Percentiles rank a stretch among this genome's conserved stretches.
Conservation (phyloP, 2,888 invertebrate species). For the Caenorhabditis angaria region DNA sequence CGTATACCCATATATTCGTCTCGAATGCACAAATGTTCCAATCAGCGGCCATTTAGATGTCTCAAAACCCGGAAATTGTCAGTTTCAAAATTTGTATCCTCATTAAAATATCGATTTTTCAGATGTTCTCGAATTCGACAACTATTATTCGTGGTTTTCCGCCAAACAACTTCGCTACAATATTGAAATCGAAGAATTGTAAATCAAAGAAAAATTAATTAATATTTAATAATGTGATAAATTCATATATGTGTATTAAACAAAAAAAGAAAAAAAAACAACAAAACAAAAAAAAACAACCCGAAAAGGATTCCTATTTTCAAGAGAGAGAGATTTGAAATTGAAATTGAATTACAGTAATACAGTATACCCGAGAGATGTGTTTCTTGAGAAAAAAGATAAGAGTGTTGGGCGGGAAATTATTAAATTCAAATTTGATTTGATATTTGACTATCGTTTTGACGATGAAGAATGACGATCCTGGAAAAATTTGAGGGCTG, state of each 20-base stretch:
- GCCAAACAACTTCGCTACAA: constrained; percentile 72
- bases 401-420: not conserved
- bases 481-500: not conserved
- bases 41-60: constrained; percentile 65
- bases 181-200: constrained; percentile 66
- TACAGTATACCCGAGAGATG: too few species aligned
- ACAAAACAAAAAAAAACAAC: too few species aligned
- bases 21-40: constrained; percentile 71
- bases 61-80: constrained; percentile 67
- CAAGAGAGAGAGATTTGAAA: too few species aligned
- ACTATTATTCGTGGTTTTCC: constrained; percentile 72
- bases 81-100: constrained; percentile 24
- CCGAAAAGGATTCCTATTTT: too few species aligned
- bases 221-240: not conserved
- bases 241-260: not conserved
- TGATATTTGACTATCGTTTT: not conserved
- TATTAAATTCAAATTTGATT: not conserved
- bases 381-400: too few species aligned
- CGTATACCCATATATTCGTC: constrained; percentile 70
- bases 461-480: not conserved
- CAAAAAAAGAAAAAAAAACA: not conserved
- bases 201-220: constrained; percentile 1
- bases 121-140: constrained; percentile 72
- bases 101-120: constrained; percentile 9
- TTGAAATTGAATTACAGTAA: too few species aligned